Percentiles rank a stretch among this genome's conserved stretches.
Conservation (phyloP, 1,140 invertebrate genomes). For the Homarus americanus region DNA sequence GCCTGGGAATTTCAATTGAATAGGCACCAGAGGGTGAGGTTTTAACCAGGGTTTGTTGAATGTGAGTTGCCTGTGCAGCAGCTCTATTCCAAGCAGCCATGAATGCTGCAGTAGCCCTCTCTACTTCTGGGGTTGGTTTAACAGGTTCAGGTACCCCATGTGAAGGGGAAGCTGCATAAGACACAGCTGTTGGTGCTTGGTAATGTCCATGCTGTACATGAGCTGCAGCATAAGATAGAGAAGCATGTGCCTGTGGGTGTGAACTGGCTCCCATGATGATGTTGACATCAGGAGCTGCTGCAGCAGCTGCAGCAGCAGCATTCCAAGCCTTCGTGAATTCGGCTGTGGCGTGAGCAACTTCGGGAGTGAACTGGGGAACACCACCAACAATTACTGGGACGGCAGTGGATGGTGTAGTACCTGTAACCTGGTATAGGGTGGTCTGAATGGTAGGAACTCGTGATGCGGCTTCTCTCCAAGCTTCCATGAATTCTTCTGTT, state of each 20-base stretch:
- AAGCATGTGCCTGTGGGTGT: background rate
- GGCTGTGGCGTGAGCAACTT: constrained; percentile 3
- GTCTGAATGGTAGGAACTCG: constrained; percentile 32
- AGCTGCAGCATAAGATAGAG: background rate
- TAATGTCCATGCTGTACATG: background rate
- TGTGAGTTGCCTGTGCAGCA: background rate
- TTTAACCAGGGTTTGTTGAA: background rate
- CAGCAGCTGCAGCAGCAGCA: constrained; percentile 7
- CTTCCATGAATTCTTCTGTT: constrained; percentile 40
- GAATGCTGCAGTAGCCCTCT: constrained; percentile 54
- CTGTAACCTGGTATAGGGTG: constrained; percentile 29
- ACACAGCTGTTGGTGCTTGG: background rate
- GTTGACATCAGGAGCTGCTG: constrained; percentile 50
- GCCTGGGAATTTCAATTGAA: background rate
- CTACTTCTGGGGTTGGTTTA: constrained; percentile 34
- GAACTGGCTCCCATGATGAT: constrained; percentile 53
- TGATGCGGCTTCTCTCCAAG: constrained; percentile 30
- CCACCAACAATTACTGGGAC: background rate
- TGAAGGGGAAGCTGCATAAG: constrained; percentile 13
- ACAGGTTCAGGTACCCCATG: background rate
- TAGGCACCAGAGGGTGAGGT: background rate
- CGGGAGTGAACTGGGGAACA: constrained; percentile 28
- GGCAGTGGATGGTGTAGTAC: background rate
- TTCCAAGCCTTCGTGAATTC: constrained; percentile 44
- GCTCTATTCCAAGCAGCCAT: constrained; percentile 54